Conservation (phyloP, 2,797 vertebrate species). For the Neosilurus hyrtlii region DNA sequence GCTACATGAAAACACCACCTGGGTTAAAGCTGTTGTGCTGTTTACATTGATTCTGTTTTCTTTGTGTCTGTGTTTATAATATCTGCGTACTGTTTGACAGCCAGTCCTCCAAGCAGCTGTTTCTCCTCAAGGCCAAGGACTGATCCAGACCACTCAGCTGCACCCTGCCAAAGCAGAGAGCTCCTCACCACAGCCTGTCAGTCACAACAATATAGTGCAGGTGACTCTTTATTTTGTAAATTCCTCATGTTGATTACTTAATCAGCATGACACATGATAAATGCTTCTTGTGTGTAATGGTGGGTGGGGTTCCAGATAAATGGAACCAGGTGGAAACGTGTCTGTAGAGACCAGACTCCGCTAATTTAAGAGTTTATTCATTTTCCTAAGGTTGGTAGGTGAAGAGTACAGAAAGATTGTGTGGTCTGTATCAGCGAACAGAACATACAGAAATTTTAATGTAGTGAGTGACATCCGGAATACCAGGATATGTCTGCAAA, state of each 20-base stretch:
- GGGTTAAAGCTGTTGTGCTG: conserved; percentile 6
- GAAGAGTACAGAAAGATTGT: neutral
- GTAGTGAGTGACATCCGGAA: neutral
- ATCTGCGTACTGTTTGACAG: conserved; percentile 59
- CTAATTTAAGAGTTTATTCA: neutral
- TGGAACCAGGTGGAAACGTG: neutral
- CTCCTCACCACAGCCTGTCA: conserved; percentile 64
- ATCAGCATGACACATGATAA: neutral
- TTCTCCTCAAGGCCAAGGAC: conserved; percentile 70
- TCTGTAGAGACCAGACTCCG: too few species aligned
- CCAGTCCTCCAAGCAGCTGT: conserved; percentile 77
- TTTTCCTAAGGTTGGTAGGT: neutral
- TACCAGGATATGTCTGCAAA: neutral
- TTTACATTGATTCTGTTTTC: conserved; percentile 11
- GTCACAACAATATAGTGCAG: conserved; percentile 79
- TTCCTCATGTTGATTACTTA: neutral
- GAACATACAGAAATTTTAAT: neutral
- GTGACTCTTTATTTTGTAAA: conserved; percentile 66
- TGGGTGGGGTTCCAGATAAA: neutral
- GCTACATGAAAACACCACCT: neutral
- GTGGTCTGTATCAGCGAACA: neutral
- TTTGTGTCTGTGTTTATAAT: conserved; percentile 1
- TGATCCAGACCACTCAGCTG: conserved; percentile 73
- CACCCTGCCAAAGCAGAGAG: conserved; percentile 74
- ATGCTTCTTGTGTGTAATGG: neutral